Conservation (phyloP, 2,797 vertebrate genomes). For the Rhodeus uyekii region DNA sequence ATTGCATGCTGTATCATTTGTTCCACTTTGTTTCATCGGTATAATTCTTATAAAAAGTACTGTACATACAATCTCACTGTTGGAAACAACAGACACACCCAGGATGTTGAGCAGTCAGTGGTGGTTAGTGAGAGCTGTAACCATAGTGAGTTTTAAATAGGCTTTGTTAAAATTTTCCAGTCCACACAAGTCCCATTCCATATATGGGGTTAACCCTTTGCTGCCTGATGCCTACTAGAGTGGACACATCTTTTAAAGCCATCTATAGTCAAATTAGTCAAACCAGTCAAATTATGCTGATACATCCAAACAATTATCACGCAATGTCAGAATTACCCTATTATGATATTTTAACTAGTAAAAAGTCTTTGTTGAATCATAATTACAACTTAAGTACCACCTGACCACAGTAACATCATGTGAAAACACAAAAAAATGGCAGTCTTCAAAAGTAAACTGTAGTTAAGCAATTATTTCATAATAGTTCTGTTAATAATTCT, state of each 20-base stretch:
- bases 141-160: conserved; percentile 56
- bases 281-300: not conserved
- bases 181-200: conserved; percentile 17
- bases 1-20: not conserved
- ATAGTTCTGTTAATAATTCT: not conserved
- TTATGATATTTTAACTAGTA: not conserved
- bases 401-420: not conserved
- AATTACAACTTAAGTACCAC: not conserved
- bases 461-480: not conserved
- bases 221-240: not conserved
- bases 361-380: not conserved
- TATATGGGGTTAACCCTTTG: not conserved
- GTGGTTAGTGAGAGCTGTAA: conserved; percentile 38
- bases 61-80: conserved; percentile 8
- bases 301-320: not conserved
- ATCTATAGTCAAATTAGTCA: not conserved
- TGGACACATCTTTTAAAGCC: not conserved
- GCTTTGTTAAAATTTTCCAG: conserved; percentile 54
- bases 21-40: not conserved
- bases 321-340: not conserved
- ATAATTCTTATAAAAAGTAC: not conserved
- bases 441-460: not conserved
- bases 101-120: conserved; percentile 41
- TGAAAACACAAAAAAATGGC: not conserved
- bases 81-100: conserved; percentile 44